Evolutionary conservation across 2,888 invertebrate species (phyloP), one percentile per base, ranked within the genome.

Genomic region (Noctuana brunneofusca): DNA sequence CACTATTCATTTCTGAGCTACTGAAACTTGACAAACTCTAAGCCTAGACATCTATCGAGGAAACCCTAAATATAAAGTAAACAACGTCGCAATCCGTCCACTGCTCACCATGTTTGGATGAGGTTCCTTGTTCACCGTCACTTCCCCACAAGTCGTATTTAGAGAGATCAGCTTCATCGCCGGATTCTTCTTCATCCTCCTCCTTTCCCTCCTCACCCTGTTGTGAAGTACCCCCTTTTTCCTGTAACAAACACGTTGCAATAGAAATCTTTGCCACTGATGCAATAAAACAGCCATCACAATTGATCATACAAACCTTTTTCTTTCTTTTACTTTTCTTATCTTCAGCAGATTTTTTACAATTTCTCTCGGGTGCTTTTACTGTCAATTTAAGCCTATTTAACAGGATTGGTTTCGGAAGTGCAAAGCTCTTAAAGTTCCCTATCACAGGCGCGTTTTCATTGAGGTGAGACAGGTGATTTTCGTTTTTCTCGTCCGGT

Each of bases 81-180:
- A 46, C n/a, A 46, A 18, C 6, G 18, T 59, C 41, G 9, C 30
- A 11, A 48, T 20, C 32, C 32, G 35, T 14, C 24, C 12, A 22
- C 64, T 69, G 66, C 69, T 69, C 66, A 84, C 86, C 87, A 66
- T 75, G 65, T 76, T 87, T 87, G 1, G 83, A 80, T 22, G 85
- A 72, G 65, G 79, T 79, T 54, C 80, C 82, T 67, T 91, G 83
- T 64, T 92, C 93, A 50, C 93, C 93, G 65, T 94, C 94, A 68
- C 93, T 93, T 65, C 95, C 95, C 94, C 95, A 95, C 48, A 96
- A 87, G 78, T 96, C 95, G 80, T 96, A 96, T 79, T 96, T 96
- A 22, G 96, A 95, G 53, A 96, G 89, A 81, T 96, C 96, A 11
- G 93, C 95, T 58, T 92, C 91, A 60, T 94, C 94, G 0, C 93